phyloP scores from a whole-genome alignment of 2,888 invertebrate genomes.

The Cristatella mucedo region DNA sequence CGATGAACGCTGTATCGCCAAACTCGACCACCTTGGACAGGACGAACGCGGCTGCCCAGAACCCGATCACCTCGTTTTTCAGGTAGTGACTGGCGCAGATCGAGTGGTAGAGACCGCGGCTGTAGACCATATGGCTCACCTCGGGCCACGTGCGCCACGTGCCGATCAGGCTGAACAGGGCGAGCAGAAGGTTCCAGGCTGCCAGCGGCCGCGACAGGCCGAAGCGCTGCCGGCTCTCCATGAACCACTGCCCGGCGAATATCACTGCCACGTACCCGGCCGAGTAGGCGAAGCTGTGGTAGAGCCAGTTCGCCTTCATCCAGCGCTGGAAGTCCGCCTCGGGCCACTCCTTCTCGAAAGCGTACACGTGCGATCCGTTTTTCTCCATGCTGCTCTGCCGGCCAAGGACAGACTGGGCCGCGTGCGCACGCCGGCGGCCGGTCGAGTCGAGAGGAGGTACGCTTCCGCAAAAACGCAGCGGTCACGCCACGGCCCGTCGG shows the following conservation, averaged over 20 bases:
- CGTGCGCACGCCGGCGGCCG: too few species aligned
- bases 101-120: conserved; percentile 83
- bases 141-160: conserved; percentile 71
- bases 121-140: conserved; percentile 66
- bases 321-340: too few species aligned
- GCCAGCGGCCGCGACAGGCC: conserved; percentile 70
- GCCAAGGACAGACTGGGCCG: too few species aligned
- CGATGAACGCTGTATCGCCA: conserved; percentile 44
- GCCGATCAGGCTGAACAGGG: conserved; percentile 85
- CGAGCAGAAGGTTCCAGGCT: conserved; percentile 78
- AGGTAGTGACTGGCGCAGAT: conserved; percentile 55
- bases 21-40: conserved; percentile 88
- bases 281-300: conserved; percentile 63
- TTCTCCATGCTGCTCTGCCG: too few species aligned
- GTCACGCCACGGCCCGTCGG: too few species aligned
- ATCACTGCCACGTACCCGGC: conserved; percentile 69
- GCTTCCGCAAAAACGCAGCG: too few species aligned
- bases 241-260: conserved; percentile 79
- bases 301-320: conserved; percentile 92
- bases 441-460: too few species aligned
- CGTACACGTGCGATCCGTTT: too few species aligned
- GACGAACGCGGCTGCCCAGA: conserved; percentile 95
- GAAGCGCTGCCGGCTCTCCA: conserved; percentile 78
- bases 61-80: conserved; percentile 63
- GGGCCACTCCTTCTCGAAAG: too few species aligned